Evolutionary conservation across 2,888 invertebrate species (phyloP), one percentile per base, ranked within the genome.

Genomic region (Aspidiotus rigidus): DNA sequence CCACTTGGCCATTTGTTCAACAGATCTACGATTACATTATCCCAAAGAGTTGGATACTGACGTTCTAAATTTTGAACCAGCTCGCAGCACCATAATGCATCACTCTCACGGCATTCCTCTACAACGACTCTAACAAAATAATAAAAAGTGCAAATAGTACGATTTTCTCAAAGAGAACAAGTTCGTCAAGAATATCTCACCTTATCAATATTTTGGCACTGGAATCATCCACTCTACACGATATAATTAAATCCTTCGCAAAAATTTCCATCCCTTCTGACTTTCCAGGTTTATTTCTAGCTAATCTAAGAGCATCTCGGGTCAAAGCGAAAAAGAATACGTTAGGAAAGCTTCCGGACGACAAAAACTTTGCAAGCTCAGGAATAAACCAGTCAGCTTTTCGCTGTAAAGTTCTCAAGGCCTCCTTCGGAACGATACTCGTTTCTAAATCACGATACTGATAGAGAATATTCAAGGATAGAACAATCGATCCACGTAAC

Each of bases 41-140:
- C 89, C 75, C 90, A 90, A 11, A 82, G 82, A 0, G 79, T 79
- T 0, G 91, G 87, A 76, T 90, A 90, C 73, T 85, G 84, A 7
- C 77, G 80, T 77, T 91, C 90, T 2, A 90, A 76, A 40, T 79
- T 82, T 71, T 82, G 81, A 0, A 89, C 74, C 42, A 85, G 80
- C 16, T 77, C 73, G 7, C 70, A 70, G 39, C n/a, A 17, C 66
- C 66, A 66, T 42, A 61, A 17, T n/a, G 64, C 49, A 16, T 17
- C 7, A 11, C 56, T 42, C 2, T 56, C 16, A n/a, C 54, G n/a
- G 2, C 40, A 54, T 44, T 49, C 61, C 11, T 69, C 17, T 7
- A 69, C 57, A 28, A 63, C 17, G 5, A 69, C n/a, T 28, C 69
- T 69, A 41, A 16, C 11, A 57, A 57, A 10, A 11, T 11, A 57